Evolutionary conservation across 53 echinoderm and acorn worm genomes (phyloP).

Genomic region (Glandiceps talaboti): DNA sequence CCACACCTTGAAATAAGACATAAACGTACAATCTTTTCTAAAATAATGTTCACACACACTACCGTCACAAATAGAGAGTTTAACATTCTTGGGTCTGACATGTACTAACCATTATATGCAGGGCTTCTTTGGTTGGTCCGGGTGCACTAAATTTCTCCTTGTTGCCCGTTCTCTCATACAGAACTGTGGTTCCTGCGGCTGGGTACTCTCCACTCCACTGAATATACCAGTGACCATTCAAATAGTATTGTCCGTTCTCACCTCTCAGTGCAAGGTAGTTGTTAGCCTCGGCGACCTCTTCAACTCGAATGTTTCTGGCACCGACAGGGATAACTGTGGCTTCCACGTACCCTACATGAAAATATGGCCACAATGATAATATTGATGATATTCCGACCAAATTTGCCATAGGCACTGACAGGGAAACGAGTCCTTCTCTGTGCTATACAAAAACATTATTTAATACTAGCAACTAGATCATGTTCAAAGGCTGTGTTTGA

Average conservation of each 20-base stretch:
- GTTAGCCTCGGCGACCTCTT: conserved; percentile 54
- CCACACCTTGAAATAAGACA: too few relatives aligned
- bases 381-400: too few relatives aligned
- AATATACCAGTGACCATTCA: conserved; percentile 54
- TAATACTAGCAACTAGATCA: too few relatives aligned
- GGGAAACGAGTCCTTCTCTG: too few relatives aligned
- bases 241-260: conserved; percentile 31
- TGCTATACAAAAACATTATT: too few relatives aligned
- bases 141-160: conserved; percentile 50
- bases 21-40: too few relatives aligned
- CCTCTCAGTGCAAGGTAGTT: conserved; percentile 74
- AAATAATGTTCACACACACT: too few relatives aligned
- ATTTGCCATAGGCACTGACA: too few relatives aligned
- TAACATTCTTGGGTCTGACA: too few relatives aligned
- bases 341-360: conserved; percentile 67
- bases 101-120: conserved; percentile 60
- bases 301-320: conserved; percentile 63
- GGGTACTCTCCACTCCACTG: conserved; percentile 58
- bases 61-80: too few relatives aligned
- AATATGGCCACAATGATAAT: too few relatives aligned
- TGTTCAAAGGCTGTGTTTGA: too few relatives aligned
- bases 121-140: conserved; percentile 58
- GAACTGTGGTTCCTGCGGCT: conserved; percentile 55
- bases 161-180: conserved; percentile 41
- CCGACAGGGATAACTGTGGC: conserved; percentile 68